phyloP scores from a whole-genome alignment of 2,888 invertebrate species.

The Melipona bicolor region DNA sequence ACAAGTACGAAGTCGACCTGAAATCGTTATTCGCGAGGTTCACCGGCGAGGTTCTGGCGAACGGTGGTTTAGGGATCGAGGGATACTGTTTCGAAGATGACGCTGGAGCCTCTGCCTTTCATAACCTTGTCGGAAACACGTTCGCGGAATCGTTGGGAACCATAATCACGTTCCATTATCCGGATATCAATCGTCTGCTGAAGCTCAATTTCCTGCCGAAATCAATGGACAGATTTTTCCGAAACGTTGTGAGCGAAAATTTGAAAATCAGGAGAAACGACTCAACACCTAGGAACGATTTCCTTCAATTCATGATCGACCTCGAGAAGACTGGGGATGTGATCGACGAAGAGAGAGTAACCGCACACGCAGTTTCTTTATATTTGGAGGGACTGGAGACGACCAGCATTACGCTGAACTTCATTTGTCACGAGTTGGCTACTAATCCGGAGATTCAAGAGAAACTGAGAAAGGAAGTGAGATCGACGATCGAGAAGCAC shows the following conservation, averaged over 20 bases:
- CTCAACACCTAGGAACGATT: slow-evolving; percentile 82
- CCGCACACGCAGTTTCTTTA: slow-evolving; percentile 85
- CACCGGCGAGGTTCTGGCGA: slow-evolving; percentile 74
- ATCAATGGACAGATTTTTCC: slow-evolving; percentile 70
- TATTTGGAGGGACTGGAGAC: slow-evolving; percentile 86
- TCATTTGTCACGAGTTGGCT: slow-evolving; percentile 84
- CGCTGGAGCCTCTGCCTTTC: accelerated
- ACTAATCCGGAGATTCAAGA: slow-evolving; percentile 84
- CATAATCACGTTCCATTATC: accelerated
- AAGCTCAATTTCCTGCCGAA: slow-evolving; percentile 56
- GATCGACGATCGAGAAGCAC: slow-evolving; percentile 74
- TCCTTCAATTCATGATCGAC: slow-evolving; percentile 84
- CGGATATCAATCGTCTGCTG: slow-evolving; percentile 40
- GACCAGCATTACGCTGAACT: slow-evolving; percentile 84
- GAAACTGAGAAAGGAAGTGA: slow-evolving; percentile 84
- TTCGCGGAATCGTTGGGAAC: neutral
- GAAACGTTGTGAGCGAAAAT: slow-evolving; percentile 64
- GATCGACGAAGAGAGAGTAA: slow-evolving; percentile 79
- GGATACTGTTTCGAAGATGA: slow-evolving; percentile 71
- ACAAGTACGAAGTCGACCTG: slow-evolving; percentile 62
- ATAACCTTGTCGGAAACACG: accelerated
- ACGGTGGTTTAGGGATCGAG: slow-evolving; percentile 72
- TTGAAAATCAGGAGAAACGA: slow-evolving; percentile 68
- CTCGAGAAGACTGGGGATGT: slow-evolving; percentile 59
- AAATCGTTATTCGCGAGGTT: slow-evolving; percentile 67